A percentile compares a stretch with the other conserved stretches of the same genome.
phyloP scores from a whole-genome alignment of 2,888 invertebrate species.

The Crocallis elinguaria region DNA sequence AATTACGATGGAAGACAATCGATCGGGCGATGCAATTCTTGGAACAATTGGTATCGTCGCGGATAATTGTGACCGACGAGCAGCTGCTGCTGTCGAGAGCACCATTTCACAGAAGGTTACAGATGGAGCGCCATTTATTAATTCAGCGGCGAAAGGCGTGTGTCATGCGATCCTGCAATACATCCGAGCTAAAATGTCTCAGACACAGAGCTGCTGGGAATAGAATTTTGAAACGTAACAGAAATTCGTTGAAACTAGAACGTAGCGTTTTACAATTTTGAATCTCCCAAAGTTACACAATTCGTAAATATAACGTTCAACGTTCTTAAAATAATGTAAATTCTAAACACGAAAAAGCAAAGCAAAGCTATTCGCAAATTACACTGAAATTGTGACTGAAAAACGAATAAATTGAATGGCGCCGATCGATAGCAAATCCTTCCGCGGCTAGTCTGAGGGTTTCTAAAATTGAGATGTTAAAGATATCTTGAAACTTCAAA shows the following conservation, averaged over 20 bases:
- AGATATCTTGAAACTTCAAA: background rate
- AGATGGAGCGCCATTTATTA: slow-evolving; percentile 19
- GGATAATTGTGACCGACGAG: slow-evolving; percentile 24
- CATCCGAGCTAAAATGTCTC: background rate
- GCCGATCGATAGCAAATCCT: slow-evolving; percentile 5
- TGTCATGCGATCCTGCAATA: slow-evolving; percentile 6
- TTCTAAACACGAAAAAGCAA: background rate
- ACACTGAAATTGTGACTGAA: slow-evolving; percentile 1
- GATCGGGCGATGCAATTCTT: slow-evolving; percentile 24
- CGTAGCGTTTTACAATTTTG: too few species aligned
- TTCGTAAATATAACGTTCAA: background rate
- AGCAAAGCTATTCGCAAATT: background rate
- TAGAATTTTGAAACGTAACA: background rate
- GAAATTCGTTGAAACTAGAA: background rate
- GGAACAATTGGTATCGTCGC: slow-evolving; percentile 24
- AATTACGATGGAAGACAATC: slow-evolving; percentile 33
- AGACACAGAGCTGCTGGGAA: background rate
- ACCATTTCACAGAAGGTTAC: slow-evolving; percentile 16
- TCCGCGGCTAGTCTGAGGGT: background rate
- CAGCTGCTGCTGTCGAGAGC: slow-evolving; percentile 6
- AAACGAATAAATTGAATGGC: background rate
- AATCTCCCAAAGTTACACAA: background rate
- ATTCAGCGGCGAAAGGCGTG: background rate
- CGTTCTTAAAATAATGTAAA: background rate
- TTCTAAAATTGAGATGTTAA: slow-evolving; percentile 6